Conservation (phyloP, 2,888 invertebrate genomes). For the Erannis defoliaria region DNA sequence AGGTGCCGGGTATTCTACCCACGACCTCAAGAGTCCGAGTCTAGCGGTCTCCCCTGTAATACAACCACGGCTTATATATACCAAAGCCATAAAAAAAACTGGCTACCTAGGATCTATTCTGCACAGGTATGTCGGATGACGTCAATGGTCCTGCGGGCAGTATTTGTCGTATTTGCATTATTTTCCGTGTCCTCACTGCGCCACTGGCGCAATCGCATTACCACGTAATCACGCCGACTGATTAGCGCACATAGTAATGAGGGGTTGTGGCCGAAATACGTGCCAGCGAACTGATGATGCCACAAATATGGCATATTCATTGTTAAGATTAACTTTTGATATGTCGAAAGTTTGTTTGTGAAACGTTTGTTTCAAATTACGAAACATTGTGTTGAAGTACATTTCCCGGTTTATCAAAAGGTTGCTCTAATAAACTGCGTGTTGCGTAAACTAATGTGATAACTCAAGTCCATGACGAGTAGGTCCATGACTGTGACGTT, state of each 20-base stretch:
- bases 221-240: constrained; percentile 74
- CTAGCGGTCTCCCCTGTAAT: too few relatives aligned
- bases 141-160: constrained; percentile 28
- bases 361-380: background rate
- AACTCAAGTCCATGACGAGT: too few relatives aligned
- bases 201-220: constrained; percentile 65
- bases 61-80: too few relatives aligned
- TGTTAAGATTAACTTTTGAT: background rate
- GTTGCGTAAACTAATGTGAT: too few relatives aligned
- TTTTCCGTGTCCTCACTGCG: constrained; percentile 57
- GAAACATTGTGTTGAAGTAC: background rate
- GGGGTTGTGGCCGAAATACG: constrained; percentile 52
- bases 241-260: constrained; percentile 74
- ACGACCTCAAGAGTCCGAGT: too few relatives aligned
- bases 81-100: too few relatives aligned
- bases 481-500: too few relatives aligned
- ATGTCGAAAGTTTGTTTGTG: background rate
- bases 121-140: background rate
- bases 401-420: too few relatives aligned
- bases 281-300: background rate
- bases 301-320: background rate
- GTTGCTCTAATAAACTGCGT: background rate
- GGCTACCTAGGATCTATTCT: too few relatives aligned
- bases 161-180: constrained; percentile 61
- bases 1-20: too few relatives aligned